Conservation (phyloP, 2,797 vertebrate species). For the Lepus townsendii region DNA sequence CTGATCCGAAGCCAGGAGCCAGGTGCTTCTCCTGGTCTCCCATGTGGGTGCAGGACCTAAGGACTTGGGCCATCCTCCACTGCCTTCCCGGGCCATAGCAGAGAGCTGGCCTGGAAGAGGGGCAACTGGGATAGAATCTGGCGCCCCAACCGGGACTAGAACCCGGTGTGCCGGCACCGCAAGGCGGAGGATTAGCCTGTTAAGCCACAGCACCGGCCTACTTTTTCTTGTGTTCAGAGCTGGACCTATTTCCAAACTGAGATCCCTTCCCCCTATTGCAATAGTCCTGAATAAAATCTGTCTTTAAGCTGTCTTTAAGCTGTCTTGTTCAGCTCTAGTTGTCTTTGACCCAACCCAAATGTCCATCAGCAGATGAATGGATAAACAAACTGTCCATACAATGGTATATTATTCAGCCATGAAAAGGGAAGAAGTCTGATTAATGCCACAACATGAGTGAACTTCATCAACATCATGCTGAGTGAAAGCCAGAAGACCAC, state of each 20-base stretch:
- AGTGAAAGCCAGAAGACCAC: neutral
- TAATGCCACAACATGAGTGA: neutral
- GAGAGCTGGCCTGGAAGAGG: no score
- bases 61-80: no score
- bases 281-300: conserved; percentile 4
- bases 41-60: no score
- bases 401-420: neutral
- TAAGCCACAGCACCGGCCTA: no score
- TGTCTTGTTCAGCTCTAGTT: neutral
- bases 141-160: no score
- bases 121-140: no score
- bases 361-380: neutral
- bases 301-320: neutral
- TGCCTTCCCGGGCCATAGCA: no score
- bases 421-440: neutral
- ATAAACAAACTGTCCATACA: neutral
- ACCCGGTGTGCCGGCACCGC: no score
- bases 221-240: neutral
- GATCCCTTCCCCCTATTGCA: neutral
- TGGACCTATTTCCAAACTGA: neutral
- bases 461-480: neutral
- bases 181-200: no score
- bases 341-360: neutral
- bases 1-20: no score
- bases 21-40: no score